Percentiles rank a stretch among this genome's conserved stretches.
phyloP scores from a whole-genome alignment of 2,888 invertebrate species.

The Metopia argyrocephala region DNA sequence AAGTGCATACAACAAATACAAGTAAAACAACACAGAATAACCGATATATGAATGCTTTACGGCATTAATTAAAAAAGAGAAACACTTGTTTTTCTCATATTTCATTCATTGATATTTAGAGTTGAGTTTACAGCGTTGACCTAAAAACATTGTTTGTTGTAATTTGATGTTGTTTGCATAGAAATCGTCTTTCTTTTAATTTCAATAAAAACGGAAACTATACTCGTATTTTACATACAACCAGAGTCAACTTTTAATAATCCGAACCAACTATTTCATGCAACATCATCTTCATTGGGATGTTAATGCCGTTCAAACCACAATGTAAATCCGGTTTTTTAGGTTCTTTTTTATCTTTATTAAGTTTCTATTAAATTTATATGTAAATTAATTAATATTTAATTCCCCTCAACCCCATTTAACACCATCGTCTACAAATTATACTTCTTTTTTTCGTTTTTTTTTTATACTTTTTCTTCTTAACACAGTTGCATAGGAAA shows the following conservation, averaged over 20 bases:
- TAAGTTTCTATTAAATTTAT: constrained; percentile 43
- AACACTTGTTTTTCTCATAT: neutral
- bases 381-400: constrained; percentile 53
- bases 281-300: neutral
- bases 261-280: neutral
- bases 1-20: too few species aligned
- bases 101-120: neutral
- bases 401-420: neutral
- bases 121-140: neutral
- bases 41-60: too few species aligned
- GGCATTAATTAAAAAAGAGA: too few species aligned
- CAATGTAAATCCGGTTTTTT: neutral
- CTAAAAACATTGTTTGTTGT: neutral
- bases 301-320: too few species aligned
- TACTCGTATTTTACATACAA: too few species aligned
- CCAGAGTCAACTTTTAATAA: neutral
- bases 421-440: neutral
- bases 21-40: too few species aligned
- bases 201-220: neutral
- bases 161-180: neutral
- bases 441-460: neutral
- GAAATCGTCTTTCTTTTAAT: neutral
- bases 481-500: neutral
- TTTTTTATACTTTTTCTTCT: neutral
- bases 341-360: neutral